Base-by-base conservation (phyloP, 2,888 invertebrate genomes). In the Caenorhabditis sp. region DNA sequence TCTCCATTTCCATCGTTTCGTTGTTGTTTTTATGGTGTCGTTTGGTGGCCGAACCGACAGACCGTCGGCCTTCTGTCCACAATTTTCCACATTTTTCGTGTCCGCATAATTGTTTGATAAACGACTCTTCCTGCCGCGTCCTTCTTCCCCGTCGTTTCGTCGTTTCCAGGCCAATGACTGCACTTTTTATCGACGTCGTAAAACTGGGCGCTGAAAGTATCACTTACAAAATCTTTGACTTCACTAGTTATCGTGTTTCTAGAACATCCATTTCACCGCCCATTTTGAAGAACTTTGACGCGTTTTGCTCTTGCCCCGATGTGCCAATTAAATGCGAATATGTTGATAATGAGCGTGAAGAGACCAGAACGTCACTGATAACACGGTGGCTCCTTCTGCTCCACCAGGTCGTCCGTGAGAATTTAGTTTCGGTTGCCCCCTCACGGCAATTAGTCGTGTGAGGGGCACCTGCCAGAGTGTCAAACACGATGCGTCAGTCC, bases 11-110 rank as follows among this genome's bases (percentile, higher is more conserved):
- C 50, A 41, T 58, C 37, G 48, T 48, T 37, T 52, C 32, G 48
- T 53, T 70, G 70, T 70, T 70, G 55, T 66, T 66, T 66, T 66
- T 65, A 46, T 55, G 41, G 53, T 63, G 50, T 63, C 63, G 58
- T 58, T 56, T 41, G 27, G 56, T 41, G 53, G 32, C 24, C 35
- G 35, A 20, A 52, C 11, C 37, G 37, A 53, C 11, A 9, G 53
- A 37, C 2, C 24, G 35, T 17, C 26, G 61, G 9, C 55, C 35
- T 24, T n/a, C 53, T 63, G 24, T 27, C 20, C 52, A 20, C 30
- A 41, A 15, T 39, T 48, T 37, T 46, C 53, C 53, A 53, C 53
- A 37, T 53, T 53, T 53, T 53, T 56, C 22, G 56, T 56, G 56
- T 41, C 41, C 56, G 56, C 56, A 56, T 56, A 61, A 61, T 61